phyloP scores from a whole-genome alignment of 2,113 vertebrate species.

The Dermatemys mawii region DNA sequence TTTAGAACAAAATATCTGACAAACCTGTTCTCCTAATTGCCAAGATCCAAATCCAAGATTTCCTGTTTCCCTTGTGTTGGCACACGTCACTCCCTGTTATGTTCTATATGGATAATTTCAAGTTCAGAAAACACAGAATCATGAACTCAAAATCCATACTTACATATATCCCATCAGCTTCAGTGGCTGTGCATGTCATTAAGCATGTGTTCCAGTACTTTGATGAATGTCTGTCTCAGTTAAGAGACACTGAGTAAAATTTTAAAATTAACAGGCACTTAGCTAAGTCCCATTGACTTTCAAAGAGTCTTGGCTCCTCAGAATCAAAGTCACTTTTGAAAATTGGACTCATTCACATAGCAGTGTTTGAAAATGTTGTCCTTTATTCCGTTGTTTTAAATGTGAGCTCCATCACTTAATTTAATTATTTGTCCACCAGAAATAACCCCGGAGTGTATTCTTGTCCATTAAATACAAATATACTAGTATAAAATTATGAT shows the following conservation, averaged over 20 bases:
- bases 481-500: slow-evolving; percentile 4
- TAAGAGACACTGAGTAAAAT: neutral
- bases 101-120: neutral
- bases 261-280: neutral
- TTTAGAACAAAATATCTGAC: neutral
- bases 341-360: neutral
- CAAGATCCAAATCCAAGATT: neutral
- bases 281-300: neutral
- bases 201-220: neutral
- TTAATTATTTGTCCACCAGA: slow-evolving; percentile 42
- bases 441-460: slow-evolving; percentile 24
- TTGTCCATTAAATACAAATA: slow-evolving; percentile 41
- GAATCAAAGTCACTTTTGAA: neutral
- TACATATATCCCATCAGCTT: neutral
- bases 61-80: neutral
- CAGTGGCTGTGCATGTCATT: neutral
- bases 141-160: neutral
- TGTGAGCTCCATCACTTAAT: slow-evolving; percentile 1
- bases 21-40: neutral
- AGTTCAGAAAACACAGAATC: neutral
- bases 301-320: neutral
- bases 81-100: neutral
- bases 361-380: neutral
- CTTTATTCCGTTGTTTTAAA: slow-evolving; percentile 56
- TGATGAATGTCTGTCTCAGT: neutral